Conservation (phyloP, 1,140 invertebrate species). For the Hylaeus volcanicus region DNA sequence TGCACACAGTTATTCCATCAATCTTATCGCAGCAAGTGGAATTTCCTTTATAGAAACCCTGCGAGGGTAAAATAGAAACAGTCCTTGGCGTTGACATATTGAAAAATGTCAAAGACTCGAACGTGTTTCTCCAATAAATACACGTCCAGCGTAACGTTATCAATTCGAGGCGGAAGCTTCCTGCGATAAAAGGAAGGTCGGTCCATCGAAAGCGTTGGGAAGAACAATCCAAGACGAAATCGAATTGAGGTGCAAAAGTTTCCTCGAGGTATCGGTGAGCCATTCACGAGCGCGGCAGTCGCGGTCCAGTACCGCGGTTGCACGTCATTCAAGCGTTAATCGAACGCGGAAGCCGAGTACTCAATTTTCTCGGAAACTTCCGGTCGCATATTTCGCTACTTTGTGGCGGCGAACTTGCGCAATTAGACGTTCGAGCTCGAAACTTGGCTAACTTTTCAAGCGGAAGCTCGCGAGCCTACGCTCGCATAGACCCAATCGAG, state of each 20-base stretch:
- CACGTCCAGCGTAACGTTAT: no score
- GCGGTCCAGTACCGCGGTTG: not conserved
- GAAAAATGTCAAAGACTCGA: no score
- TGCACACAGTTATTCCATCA: no score
- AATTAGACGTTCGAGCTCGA: conserved; percentile 35
- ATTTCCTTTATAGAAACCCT: no score
- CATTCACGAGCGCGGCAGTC: not conserved
- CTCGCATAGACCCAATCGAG: not conserved
- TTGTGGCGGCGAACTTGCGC: conserved; percentile 18
- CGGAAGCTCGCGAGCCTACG: conserved; percentile 5
- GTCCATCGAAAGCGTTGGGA: no score
- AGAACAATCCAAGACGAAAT: no score
- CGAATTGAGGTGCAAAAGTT: not conserved
- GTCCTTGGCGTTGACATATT: no score
- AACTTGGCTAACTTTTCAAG: conserved; percentile 31
- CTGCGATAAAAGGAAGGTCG: no score
- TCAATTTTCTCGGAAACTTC: conserved; percentile 45
- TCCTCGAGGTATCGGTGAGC: not conserved
- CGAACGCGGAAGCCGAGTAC: not conserved
- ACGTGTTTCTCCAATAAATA: no score
- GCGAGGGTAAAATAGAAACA: no score
- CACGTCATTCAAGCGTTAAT: conserved; percentile 31
- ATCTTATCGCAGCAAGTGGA: no score
- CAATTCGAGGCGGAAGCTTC: no score
- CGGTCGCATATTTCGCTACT: conserved; percentile 24